These are phyloP conservation scores for Megathymus violae DNA, from an alignment of 1,140 invertebrate genomes.

Conservation along the genomic window DNA sequence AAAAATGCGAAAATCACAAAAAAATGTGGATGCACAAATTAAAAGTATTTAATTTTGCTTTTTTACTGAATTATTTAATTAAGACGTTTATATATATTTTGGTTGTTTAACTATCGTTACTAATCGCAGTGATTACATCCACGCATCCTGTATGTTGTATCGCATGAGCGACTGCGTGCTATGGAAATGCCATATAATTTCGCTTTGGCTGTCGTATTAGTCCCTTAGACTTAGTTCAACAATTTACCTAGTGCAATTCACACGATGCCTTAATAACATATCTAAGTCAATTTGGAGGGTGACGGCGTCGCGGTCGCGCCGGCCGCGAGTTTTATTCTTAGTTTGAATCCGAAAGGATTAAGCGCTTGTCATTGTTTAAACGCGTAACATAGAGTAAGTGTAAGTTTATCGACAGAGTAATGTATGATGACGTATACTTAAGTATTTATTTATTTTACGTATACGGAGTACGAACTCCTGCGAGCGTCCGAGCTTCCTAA, in stretches of 20 bases:
- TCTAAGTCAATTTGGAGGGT: constrained; percentile 80
- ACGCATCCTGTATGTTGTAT: constrained; percentile 47
- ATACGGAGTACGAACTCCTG: constrained; percentile 22
- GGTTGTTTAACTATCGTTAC: constrained; percentile 67
- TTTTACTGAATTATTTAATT: constrained; percentile 62
- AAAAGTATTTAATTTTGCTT: constrained; percentile 75
- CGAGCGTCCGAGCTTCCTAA: constrained; percentile 65
- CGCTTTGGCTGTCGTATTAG: constrained; percentile 81
- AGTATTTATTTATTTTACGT: constrained; percentile 82
- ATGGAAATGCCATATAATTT: constrained; percentile 69
- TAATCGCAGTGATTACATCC: constrained; percentile 48
- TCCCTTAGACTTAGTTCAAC: constrained; percentile 67
- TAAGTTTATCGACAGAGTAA: constrained; percentile 69
- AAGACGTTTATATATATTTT: constrained; percentile 80
- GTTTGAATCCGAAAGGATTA: constrained; percentile 47
- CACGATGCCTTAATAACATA: constrained; percentile 83
- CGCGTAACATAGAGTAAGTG: constrained; percentile 71
- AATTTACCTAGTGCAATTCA: constrained; percentile 79
- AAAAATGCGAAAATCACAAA: constrained; percentile 70
- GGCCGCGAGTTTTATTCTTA: constrained; percentile 39
- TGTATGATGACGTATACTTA: constrained; percentile 68
- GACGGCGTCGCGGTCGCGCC: constrained; percentile 22
- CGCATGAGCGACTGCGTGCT: constrained; percentile 57
- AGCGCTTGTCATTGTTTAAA: constrained; percentile 71
- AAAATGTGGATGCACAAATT: constrained; percentile 80